A percentile compares a stretch with the other conserved stretches of the same genome.
These are phyloP conservation scores for Babylonia areolata DNA, from an alignment of 1,140 invertebrate genomes.

Conservation along the genomic window DNA sequence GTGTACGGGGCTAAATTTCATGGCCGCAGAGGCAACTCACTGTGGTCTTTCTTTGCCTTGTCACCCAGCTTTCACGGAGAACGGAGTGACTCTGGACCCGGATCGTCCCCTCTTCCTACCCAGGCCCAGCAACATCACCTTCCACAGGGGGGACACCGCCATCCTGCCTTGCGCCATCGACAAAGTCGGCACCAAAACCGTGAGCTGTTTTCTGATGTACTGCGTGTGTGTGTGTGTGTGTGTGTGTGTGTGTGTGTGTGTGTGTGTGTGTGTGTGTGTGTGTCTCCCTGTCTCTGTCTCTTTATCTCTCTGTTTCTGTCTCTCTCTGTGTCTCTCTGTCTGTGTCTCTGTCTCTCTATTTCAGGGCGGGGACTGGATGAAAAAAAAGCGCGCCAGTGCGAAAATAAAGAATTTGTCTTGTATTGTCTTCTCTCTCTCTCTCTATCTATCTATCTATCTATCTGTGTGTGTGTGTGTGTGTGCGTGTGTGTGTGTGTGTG, in stretches of 20 bases:
- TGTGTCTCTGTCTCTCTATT: background rate
- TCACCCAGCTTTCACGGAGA: constrained; percentile 17
- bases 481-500: background rate
- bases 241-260: background rate
- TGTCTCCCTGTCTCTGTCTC: background rate
- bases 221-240: background rate
- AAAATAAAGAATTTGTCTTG: too few species aligned
- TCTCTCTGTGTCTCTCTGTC: background rate
- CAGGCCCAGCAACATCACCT: constrained; percentile 47
- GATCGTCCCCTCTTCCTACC: constrained; percentile 45
- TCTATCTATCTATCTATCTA: too few species aligned
- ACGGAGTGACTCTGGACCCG: constrained; percentile 18
- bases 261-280: background rate
- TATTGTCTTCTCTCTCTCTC: too few species aligned
- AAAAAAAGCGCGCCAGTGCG: too few species aligned
- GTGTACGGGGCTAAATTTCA: too few species aligned
- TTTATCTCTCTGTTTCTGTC: background rate
- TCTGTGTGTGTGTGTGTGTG: background rate
- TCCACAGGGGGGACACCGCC: constrained; percentile 50
- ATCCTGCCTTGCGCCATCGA: constrained; percentile 52
- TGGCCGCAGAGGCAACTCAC: too few species aligned
- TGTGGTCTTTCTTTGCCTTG: too few species aligned
- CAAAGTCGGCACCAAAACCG: constrained; percentile 57
- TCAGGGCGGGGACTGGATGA: too few species aligned
- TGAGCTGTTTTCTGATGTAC: too few species aligned